Evolutionary conservation across 2,888 invertebrate species (phyloP).

Genomic region (Agriopis aurantiaria): DNA sequence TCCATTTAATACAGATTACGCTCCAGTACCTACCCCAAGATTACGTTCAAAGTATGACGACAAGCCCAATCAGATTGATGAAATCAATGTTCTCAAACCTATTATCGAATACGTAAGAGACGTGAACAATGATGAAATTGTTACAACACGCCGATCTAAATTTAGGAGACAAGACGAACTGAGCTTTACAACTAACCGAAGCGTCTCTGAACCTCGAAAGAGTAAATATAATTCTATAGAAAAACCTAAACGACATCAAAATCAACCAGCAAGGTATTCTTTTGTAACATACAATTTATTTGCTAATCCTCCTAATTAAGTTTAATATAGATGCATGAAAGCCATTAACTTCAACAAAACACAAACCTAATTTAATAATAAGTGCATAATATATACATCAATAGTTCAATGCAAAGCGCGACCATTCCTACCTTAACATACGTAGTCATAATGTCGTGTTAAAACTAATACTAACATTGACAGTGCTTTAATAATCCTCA

Average conservation of each 20-base stretch:
- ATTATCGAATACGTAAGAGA: conserved; percentile 67
- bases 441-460: background rate
- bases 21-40: conserved; percentile 72
- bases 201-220: conserved; percentile 75
- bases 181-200: conserved; percentile 56
- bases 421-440: background rate
- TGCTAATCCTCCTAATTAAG: conserved; percentile 16
- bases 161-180: conserved; percentile 60
- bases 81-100: conserved; percentile 62
- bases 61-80: conserved; percentile 56
- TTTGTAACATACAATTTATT: conserved; percentile 15
- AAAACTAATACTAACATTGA: conserved; percentile 1
- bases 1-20: conserved; percentile 62
- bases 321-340: conserved; percentile 15
- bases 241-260: conserved; percentile 46
- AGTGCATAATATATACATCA: background rate
- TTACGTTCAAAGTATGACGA: conserved; percentile 66
- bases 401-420: too few relatives aligned
- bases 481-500: background rate
- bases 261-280: conserved; percentile 51
- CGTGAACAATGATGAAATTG: conserved; percentile 42
- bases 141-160: conserved; percentile 60
- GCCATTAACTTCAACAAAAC: background rate
- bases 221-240: conserved; percentile 50
- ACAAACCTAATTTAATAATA: background rate